Conservation (phyloP, 1,140 invertebrate genomes). For the Dreissena polymorpha region DNA sequence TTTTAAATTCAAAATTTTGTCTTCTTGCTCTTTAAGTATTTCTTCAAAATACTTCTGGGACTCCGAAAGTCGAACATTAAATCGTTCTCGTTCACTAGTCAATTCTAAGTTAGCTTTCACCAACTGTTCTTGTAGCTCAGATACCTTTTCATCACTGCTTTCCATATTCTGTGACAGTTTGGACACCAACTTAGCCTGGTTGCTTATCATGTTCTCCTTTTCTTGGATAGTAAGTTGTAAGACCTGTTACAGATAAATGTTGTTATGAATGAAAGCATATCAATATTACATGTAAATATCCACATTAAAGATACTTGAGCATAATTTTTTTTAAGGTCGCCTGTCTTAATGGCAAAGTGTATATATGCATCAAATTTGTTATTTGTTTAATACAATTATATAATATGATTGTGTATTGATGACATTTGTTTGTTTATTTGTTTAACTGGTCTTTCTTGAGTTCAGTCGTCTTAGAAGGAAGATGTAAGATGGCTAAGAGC, state of each 20-base stretch:
- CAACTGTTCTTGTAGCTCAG: slow-evolving; percentile 67
- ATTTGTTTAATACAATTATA: too few relatives aligned
- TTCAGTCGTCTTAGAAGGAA: too few relatives aligned
- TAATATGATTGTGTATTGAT: too few relatives aligned
- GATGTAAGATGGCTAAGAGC: too few relatives aligned
- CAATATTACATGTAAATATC: too few relatives aligned
- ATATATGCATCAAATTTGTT: too few relatives aligned
- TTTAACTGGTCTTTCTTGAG: too few relatives aligned
- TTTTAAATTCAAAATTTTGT: slow-evolving; percentile 64
- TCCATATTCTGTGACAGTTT: slow-evolving; percentile 75
- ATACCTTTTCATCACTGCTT: slow-evolving; percentile 68
- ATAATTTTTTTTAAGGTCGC: too few relatives aligned
- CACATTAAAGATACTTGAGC: too few relatives aligned
- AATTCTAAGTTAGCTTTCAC: slow-evolving; percentile 70
- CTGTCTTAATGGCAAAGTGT: too few relatives aligned
- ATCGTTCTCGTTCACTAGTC: slow-evolving; percentile 71
- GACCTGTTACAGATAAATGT: slow-evolving; percentile 62
- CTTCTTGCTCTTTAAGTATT: slow-evolving; percentile 72
- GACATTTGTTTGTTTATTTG: too few relatives aligned
- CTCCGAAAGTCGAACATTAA: slow-evolving; percentile 72
- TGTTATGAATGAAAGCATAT: too few relatives aligned
- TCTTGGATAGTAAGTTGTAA: slow-evolving; percentile 72
- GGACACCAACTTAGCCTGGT: slow-evolving; percentile 68
- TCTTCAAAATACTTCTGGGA: slow-evolving; percentile 77
- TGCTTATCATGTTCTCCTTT: slow-evolving; percentile 71